Percentiles rank a stretch among this genome's conserved stretches.
These are phyloP conservation scores for Pelvicachromis taeniatus DNA, from an alignment of 2,113 vertebrate genomes.

Conservation along the genomic window DNA sequence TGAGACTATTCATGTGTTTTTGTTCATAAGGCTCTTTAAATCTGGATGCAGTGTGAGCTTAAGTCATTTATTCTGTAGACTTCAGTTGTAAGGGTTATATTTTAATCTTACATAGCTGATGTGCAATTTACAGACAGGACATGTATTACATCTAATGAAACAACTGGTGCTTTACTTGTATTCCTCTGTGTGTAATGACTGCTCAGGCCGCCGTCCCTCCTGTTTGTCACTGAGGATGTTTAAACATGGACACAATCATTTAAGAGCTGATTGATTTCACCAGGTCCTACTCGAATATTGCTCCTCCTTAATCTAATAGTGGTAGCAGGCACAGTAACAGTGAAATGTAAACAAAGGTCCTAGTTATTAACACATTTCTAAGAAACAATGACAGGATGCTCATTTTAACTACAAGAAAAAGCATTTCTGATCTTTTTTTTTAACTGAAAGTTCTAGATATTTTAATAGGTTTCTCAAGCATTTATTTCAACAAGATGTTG, in stretches of 20 bases:
- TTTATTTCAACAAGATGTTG: background rate
- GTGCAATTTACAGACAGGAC: background rate
- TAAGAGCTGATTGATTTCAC: background rate
- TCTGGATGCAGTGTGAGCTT: background rate
- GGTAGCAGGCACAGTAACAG: background rate
- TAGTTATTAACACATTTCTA: background rate
- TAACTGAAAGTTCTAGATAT: background rate
- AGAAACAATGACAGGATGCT: background rate
- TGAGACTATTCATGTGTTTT: background rate
- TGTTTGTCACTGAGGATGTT: background rate
- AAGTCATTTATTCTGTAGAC: background rate
- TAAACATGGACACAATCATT: background rate
- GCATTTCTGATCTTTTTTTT: background rate
- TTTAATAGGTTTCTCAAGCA: background rate
- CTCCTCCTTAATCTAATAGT: background rate
- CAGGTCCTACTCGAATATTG: background rate
- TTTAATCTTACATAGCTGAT: background rate
- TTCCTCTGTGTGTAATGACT: background rate
- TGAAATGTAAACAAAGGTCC: background rate
- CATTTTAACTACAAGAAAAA: background rate
- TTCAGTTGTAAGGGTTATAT: background rate
- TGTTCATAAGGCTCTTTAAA: background rate
- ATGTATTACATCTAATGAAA: background rate
- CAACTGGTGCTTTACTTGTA: background rate
- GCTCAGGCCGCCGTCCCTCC: background rate